Conservation (phyloP, 1,140 invertebrate genomes). For the Eumeta japonica region DNA sequence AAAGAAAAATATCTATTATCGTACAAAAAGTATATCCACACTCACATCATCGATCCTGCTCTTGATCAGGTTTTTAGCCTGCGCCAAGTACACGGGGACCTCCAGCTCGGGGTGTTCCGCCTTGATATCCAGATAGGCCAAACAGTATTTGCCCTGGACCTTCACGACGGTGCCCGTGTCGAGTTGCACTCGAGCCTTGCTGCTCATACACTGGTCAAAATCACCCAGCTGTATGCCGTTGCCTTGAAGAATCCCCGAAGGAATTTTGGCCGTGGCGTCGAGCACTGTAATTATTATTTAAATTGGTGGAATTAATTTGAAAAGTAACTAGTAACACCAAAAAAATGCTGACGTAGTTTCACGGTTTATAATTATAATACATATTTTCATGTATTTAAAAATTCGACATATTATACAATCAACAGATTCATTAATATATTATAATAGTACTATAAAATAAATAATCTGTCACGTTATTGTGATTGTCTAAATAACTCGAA, state of each 20-base stretch:
- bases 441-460: too few species aligned
- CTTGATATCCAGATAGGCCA: conserved; percentile 64
- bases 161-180: conserved; percentile 54
- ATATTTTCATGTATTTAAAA: too few species aligned
- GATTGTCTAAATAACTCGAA: too few species aligned
- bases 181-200: conserved; percentile 59
- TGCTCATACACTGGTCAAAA: conserved; percentile 66
- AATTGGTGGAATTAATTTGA: too few species aligned
- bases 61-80: conserved; percentile 62
- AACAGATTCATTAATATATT: too few species aligned
- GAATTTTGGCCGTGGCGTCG: conserved; percentile 69
- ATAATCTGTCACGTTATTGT: too few species aligned
- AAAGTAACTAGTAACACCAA: neutral
- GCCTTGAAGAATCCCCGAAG: conserved; percentile 66
- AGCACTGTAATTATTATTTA: conserved; percentile 62
- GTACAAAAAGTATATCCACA: too few species aligned
- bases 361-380: too few species aligned
- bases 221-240: conserved; percentile 71
- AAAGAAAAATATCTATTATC: too few species aligned
- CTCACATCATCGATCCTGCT: conserved; percentile 66
- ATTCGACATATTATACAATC: too few species aligned
- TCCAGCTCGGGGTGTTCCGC: conserved; percentile 57
- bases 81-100: conserved; percentile 61
- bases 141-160: conserved; percentile 68
- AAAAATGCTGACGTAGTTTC: neutral